Percentiles rank a stretch among this genome's conserved stretches.
Evolutionary conservation across 2,797 vertebrate genomes (phyloP).

Genomic region (Balearica regulorum): DNA sequence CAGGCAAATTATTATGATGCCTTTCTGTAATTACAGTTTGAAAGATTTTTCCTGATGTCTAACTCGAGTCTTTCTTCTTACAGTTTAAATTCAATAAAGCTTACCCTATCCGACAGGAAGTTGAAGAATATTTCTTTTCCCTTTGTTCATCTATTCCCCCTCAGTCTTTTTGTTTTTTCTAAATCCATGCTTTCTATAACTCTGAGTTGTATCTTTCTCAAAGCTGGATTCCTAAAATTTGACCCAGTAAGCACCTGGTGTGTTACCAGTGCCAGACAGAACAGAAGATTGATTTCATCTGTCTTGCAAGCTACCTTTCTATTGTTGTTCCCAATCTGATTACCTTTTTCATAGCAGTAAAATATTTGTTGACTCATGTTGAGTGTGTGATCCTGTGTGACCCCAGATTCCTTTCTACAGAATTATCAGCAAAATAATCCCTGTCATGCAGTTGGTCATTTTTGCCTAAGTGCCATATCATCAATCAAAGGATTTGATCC

Average conservation of each 20-base stretch:
- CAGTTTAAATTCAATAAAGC: not conserved
- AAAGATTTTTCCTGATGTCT: not conserved
- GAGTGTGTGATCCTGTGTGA: not conserved
- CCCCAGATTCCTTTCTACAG: not conserved
- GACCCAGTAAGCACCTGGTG: not conserved
- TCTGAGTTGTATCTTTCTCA: not conserved
- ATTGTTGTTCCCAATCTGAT: not conserved
- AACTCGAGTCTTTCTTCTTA: not conserved
- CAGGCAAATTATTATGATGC: not conserved
- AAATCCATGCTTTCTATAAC: not conserved
- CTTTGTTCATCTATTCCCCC: not conserved
- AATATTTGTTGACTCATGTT: not conserved
- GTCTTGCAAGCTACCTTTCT: not conserved
- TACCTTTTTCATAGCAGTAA: not conserved
- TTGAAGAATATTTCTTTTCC: not conserved
- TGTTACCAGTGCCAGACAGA: not conserved
- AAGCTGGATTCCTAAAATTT: not conserved
- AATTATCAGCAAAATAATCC: not conserved
- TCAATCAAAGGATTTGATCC: not conserved
- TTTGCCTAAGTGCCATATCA: not conserved
- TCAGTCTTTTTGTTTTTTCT: not conserved
- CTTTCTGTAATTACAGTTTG: not conserved
- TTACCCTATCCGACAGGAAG: not conserved
- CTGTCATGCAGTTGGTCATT: not conserved
- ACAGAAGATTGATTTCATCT: not conserved